A percentile compares a stretch with the other conserved stretches of the same genome.
Evolutionary conservation across 2,113 vertebrate species (phyloP).

Genomic region (Phaethon lepturus): DNA sequence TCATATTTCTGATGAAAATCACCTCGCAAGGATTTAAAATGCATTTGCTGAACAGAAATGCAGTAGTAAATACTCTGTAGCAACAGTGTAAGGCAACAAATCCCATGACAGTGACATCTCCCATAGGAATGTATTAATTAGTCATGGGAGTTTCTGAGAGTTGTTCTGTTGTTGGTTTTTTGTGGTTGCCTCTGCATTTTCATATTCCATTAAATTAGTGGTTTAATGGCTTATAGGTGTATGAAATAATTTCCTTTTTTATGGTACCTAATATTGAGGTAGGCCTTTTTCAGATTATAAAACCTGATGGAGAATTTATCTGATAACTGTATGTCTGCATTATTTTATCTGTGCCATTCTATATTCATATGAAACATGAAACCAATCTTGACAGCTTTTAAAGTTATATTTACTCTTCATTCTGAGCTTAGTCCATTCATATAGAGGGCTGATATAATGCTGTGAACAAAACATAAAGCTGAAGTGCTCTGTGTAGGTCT

Average conservation of each 20-base stretch:
- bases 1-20: neutral
- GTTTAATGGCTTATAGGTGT: neutral
- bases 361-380: rapidly evolving
- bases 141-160: neutral
- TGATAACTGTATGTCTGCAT: neutral
- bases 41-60: neutral
- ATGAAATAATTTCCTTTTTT: neutral
- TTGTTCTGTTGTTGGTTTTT: neutral
- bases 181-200: neutral
- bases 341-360: neutral
- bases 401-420: neutral
- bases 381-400: neutral
- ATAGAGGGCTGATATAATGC: neutral
- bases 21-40: neutral
- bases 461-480: neutral
- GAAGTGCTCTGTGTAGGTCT: neutral
- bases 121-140: neutral
- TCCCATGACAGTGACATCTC: neutral
- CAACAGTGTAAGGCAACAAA: neutral
- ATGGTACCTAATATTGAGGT: neutral
- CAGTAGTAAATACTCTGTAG: neutral
- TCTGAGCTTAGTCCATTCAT: neutral
- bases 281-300: neutral
- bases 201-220: neutral
- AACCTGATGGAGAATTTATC: neutral